Percentiles rank a stretch among this genome's conserved stretches.
phyloP scores from a whole-genome alignment of 2,797 vertebrate species.

The Miichthys miiuy region DNA sequence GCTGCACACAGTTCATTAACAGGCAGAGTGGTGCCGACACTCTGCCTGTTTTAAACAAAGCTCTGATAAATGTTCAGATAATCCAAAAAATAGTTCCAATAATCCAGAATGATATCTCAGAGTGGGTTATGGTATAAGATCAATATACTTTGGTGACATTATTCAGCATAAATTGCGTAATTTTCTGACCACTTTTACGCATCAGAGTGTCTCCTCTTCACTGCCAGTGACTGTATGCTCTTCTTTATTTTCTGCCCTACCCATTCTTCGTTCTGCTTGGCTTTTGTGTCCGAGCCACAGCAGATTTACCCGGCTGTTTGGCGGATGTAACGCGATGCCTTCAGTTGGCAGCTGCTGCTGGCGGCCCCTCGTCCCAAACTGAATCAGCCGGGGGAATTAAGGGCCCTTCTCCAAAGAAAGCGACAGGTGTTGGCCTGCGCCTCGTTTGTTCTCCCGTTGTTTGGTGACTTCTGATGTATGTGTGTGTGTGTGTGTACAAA shows the following conservation, averaged over 20 bases:
- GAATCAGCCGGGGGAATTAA: constrained; percentile 87
- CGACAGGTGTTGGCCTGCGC: constrained; percentile 91
- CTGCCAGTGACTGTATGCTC: fast-evolving
- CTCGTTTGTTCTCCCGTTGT: constrained; percentile 86
- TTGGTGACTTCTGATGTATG: constrained; percentile 76
- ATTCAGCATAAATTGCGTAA: not conserved
- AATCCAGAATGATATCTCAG: not conserved
- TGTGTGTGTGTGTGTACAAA: constrained; percentile 64
- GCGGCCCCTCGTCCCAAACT: constrained; percentile 81
- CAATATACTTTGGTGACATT: not conserved
- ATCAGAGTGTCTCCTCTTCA: not conserved
- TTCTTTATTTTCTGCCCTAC: constrained; percentile 46
- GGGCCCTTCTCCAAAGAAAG: constrained; percentile 87
- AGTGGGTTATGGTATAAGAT: not conserved
- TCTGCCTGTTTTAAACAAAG: not conserved
- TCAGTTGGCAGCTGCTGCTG: constrained; percentile 90
- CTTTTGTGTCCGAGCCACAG: constrained; percentile 59
- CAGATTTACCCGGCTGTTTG: constrained; percentile 73
- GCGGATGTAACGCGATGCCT: constrained; percentile 91
- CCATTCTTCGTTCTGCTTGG: not conserved
- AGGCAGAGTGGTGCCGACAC: not conserved
- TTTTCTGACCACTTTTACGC: no score
- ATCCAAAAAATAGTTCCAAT: no score
- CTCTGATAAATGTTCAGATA: not conserved
- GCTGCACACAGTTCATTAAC: not conserved